Conservation (phyloP, 2,888 invertebrate genomes). For the Sclerodermus sp. region DNA sequence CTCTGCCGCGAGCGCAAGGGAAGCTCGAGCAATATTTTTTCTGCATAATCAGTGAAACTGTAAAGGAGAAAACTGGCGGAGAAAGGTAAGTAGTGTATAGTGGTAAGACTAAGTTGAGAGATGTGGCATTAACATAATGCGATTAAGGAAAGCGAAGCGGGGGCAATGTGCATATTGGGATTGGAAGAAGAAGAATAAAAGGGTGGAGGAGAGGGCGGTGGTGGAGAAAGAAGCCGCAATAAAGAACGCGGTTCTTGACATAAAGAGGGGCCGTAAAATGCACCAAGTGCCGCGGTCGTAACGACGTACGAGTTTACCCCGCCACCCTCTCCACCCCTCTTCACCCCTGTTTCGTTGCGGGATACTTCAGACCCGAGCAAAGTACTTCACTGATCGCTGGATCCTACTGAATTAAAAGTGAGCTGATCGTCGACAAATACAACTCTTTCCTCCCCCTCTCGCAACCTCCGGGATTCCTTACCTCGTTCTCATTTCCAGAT, state of each 20-base stretch:
- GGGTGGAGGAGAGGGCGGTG: slow-evolving; percentile 3
- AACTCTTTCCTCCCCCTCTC: background rate
- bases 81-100: no score
- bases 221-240: slow-evolving; percentile 18
- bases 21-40: no score
- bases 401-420: slow-evolving; percentile 26
- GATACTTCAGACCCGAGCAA: slow-evolving; percentile 19
- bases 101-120: no score
- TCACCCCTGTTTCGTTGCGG: no score
- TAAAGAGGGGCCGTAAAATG: slow-evolving; percentile 33
- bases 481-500: no score
- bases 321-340: no score
- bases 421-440: slow-evolving; percentile 16
- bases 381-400: slow-evolving; percentile 21
- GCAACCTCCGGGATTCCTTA: background rate
- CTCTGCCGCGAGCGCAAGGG: no score
- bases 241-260: slow-evolving; percentile 25
- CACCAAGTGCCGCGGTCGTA: slow-evolving; percentile 22
- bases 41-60: no score
- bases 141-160: slow-evolving; percentile 21
- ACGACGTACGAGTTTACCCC: slow-evolving; percentile 23
- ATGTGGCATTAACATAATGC: slow-evolving; percentile 26
- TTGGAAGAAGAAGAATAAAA: background rate
- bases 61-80: no score
- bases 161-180: slow-evolving; percentile 19